phyloP scores from a whole-genome alignment of 2,113 vertebrate species.

The Synchiropus splendidus region DNA sequence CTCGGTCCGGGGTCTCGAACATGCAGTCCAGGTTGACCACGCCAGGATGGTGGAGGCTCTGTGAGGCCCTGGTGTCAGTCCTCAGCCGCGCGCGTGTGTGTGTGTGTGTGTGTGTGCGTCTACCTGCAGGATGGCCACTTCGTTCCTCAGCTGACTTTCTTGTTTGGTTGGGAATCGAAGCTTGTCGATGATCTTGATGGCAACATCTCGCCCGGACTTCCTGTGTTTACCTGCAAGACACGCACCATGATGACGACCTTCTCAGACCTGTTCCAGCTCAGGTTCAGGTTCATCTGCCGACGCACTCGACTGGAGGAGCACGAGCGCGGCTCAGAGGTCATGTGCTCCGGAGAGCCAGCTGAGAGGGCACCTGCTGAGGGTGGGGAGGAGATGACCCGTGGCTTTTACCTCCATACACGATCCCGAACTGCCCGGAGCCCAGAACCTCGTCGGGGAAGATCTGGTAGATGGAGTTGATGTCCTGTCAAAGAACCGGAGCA shows the following conservation, averaged over 20 bases:
- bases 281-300: too few species aligned
- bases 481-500: slow-evolving; percentile 59
- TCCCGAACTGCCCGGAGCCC: slow-evolving; percentile 95
- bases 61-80: not conserved
- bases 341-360: too few species aligned
- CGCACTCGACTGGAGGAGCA: too few species aligned
- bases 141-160: slow-evolving; percentile 94
- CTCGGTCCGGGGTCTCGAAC: slow-evolving; percentile 94
- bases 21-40: slow-evolving; percentile 98
- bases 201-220: slow-evolving; percentile 94
- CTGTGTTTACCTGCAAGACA: slow-evolving; percentile 85
- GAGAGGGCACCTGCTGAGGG: too few species aligned
- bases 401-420: slow-evolving; percentile 95
- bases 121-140: slow-evolving; percentile 98
- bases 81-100: slow-evolving; percentile 1
- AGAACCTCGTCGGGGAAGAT: slow-evolving; percentile 97
- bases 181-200: slow-evolving; percentile 98
- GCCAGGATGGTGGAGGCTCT: slow-evolving; percentile 93
- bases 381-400: too few species aligned
- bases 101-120: slow-evolving; percentile 18
- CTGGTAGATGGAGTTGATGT: slow-evolving; percentile 93
- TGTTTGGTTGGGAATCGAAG: slow-evolving; percentile 95
- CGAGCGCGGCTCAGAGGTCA: too few species aligned
- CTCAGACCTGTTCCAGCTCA: too few species aligned
- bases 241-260: slow-evolving; percentile 9